These are phyloP conservation scores for Cyrtorhinus lividipennis DNA, from an alignment of 1,140 invertebrate species.

Conservation along the genomic window DNA sequence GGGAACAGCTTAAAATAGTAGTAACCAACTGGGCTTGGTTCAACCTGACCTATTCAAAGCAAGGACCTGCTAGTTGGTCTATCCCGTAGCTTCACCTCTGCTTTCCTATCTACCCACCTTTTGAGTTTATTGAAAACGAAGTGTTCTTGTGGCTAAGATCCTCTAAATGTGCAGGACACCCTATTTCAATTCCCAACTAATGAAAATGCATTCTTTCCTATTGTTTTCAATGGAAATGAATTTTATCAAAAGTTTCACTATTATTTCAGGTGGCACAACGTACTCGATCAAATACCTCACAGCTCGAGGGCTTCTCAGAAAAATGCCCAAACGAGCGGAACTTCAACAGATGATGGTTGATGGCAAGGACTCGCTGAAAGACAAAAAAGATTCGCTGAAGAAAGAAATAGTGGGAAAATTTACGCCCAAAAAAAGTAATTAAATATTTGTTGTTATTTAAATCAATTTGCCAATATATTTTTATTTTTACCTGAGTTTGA, in stretches of 20 bases:
- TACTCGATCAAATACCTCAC: constrained; percentile 50
- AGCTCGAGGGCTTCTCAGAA: constrained; percentile 50
- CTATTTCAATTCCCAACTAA: no score
- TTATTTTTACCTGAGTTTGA: not conserved
- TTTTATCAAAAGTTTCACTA: not conserved
- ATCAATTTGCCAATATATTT: not conserved
- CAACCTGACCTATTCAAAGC: no score
- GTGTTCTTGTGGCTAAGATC: no score
- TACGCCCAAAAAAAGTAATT: constrained; percentile 7
- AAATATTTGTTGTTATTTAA: not conserved
- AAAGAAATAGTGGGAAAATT: constrained; percentile 26
- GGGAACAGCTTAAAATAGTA: no score
- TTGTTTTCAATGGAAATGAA: no score
- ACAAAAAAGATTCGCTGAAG: constrained; percentile 30
- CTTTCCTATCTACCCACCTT: no score
- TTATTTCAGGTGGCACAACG: constrained; percentile 50
- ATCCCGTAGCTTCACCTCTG: no score
- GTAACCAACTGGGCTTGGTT: no score
- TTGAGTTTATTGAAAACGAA: no score
- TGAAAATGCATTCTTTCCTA: no score
- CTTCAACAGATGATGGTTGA: constrained; percentile 44
- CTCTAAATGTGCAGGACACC: no score
- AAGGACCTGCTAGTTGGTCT: no score
- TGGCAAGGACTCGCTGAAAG: constrained; percentile 37
- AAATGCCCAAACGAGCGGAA: constrained; percentile 42